Base-by-base conservation (phyloP, 2,797 vertebrate species). In the Pelobates cultripes region DNA sequence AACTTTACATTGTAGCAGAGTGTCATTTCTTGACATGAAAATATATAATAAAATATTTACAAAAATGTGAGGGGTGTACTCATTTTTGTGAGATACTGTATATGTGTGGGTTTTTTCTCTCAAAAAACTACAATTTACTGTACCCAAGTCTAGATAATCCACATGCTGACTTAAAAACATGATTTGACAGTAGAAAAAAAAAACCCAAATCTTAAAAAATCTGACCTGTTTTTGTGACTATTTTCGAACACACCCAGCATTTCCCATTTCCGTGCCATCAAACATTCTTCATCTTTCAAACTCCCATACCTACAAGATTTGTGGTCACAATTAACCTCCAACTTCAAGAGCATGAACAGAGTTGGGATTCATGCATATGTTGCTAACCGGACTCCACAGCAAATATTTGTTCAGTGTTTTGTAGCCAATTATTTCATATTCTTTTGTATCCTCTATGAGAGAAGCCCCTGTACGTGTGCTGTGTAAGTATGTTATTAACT, bases 311-410 rank as follows among this genome's bases (percentile, higher is more conserved):
- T 64, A n/a, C 17, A n/a, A 43, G 17, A 61, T 73, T 57, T 61
- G 12, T 73, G 72, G 53, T 43, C 14, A 51, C 4, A 55, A 40
- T 14, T 17, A 51, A 51, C n/a, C 7, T 72, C 47, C 17, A 51
- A 5, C 43, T 71, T 51, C 70, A 43, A 57, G 42, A 57, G 13
- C 12, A 73, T 28, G 53, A 60, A 73, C 7, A 41, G 10, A 2
- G 7, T 57, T 73, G n/a, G 53, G 42, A 73, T 73, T 73, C 70
- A 71, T 73, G 40, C 70, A 68, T 44, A 5, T 66, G 12, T 67
- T 80, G 14, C 42, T 57, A 13, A 64, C 69, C 41, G 68, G 51
- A 53, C n/a, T 73, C 7, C 61, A 1, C n/a, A n/a, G 28, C 45
- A 75, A 75, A 75, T 63, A 63, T 6, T 55, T 47, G 5, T 69